Conservation (phyloP, 1,140 invertebrate genomes). For the Lamellibrachia luymesi region DNA sequence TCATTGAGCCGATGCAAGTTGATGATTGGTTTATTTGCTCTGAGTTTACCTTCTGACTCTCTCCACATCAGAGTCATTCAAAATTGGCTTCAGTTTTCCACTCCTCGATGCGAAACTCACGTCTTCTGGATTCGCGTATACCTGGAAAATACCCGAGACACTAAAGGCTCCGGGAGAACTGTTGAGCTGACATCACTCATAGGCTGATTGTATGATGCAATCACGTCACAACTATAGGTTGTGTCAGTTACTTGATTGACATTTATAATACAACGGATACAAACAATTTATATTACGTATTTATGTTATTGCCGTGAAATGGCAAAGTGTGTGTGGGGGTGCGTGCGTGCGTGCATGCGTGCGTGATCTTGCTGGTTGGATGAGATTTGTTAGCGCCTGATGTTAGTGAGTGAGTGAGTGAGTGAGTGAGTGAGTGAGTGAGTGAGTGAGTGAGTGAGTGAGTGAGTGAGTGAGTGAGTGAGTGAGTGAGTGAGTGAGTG, state of each 20-base stretch:
- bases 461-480: no score
- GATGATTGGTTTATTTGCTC: not conserved
- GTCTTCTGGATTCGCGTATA: constrained; percentile 66
- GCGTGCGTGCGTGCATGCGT: not conserved
- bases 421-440: no score
- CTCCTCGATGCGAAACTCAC: constrained; percentile 50
- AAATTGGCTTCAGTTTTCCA: constrained; percentile 41
- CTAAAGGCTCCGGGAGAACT: not conserved
- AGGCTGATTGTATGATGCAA: not conserved
- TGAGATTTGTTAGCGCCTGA: no score
- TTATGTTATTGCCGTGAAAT: no score
- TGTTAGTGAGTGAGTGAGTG: no score
- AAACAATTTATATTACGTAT: no score
- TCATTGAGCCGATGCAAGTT: not conserved
- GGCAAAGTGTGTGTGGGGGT: not conserved
- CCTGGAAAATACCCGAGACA: constrained; percentile 47
- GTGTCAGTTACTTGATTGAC: not conserved
- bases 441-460: no score
- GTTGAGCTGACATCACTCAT: not conserved
- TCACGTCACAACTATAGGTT: not conserved
- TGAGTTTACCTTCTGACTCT: constrained; percentile 38
- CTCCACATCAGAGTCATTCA: constrained; percentile 41
- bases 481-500: no score
- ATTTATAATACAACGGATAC: no score
- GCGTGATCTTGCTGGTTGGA: no score